phyloP scores from a whole-genome alignment of 2,113 vertebrate species.

The Himantopus leucocephalus region DNA sequence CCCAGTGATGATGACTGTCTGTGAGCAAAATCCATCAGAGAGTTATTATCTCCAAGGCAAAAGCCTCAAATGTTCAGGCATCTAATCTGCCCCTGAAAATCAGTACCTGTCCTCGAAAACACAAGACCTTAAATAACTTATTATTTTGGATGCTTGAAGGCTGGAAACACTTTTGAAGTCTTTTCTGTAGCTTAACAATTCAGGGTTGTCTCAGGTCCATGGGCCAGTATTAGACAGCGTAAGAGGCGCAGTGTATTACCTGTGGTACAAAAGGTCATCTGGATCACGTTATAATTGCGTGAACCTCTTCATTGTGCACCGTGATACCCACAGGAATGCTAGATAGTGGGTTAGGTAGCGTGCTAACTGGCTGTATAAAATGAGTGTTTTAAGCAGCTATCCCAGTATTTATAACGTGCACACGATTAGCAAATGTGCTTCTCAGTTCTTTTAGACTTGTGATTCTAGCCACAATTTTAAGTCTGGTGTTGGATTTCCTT shows the following conservation, averaged over 20 bases:
- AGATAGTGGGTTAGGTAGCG: constrained; percentile 34
- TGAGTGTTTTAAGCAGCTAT: constrained; percentile 12
- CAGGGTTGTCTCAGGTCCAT: neutral
- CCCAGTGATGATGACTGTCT: constrained; percentile 43
- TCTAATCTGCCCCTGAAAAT: constrained; percentile 60
- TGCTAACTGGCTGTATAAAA: constrained; percentile 47
- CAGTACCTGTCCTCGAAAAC: constrained; percentile 38
- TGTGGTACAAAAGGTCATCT: constrained; percentile 29
- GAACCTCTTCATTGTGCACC: neutral
- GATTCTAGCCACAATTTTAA: neutral
- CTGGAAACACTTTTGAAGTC: constrained; percentile 44
- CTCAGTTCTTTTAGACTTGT: neutral
- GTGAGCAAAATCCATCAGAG: constrained; percentile 50
- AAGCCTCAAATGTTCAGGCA: constrained; percentile 40
- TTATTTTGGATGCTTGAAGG: constrained; percentile 44
- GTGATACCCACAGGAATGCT: constrained; percentile 5
- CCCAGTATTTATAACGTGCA: neutral
- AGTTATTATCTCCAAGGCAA: constrained; percentile 58
- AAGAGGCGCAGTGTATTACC: neutral
- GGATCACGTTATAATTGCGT: constrained; percentile 40
- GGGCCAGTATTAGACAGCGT: neutral
- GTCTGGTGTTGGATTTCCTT: neutral
- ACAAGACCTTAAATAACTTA: constrained; percentile 50
- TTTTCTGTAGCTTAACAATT: constrained; percentile 19
- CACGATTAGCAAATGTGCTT: neutral